Conservation (phyloP, 2,888 invertebrate genomes). For the Anoplius nigerrimus region DNA sequence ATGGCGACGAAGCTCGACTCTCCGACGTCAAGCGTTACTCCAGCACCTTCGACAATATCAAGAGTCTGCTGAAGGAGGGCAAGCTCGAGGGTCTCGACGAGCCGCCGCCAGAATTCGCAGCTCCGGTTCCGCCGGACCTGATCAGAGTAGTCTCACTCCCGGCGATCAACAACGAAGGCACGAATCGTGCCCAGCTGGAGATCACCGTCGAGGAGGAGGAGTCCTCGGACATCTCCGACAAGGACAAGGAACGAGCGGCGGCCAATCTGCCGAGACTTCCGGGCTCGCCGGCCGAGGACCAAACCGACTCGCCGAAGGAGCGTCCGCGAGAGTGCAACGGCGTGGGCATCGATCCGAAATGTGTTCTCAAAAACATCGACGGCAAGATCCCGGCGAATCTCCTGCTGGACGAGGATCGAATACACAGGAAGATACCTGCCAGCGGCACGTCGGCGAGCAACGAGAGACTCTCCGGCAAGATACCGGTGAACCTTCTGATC, state of each 20-base stretch:
- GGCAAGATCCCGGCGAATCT: conserved; percentile 40
- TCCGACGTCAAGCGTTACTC: conserved; percentile 83
- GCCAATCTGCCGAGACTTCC: conserved; percentile 33
- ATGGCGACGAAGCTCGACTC: conserved; percentile 77
- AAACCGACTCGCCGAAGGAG: conserved; percentile 11
- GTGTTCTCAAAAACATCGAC: conserved; percentile 61
- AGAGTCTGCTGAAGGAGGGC: conserved; percentile 84
- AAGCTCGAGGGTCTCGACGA: conserved; percentile 76
- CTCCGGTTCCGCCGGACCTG: conserved; percentile 77
- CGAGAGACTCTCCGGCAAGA: conserved; percentile 56
- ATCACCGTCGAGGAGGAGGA: conserved; percentile 65
- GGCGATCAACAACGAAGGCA: conserved; percentile 78
- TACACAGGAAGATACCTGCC: conserved; percentile 12
- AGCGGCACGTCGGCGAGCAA: conserved; percentile 24
- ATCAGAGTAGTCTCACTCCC: conserved; percentile 84
- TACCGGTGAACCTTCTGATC: conserved; percentile 70
- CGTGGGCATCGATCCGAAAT: conserved; percentile 35
- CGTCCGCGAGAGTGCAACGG: conserved; percentile 62
- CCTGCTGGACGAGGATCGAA: conserved; percentile 36
- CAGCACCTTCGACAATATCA: conserved; percentile 86
- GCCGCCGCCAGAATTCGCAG: conserved; percentile 79
- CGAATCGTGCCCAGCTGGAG: conserved; percentile 76
- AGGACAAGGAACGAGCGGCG: conserved; percentile 45
- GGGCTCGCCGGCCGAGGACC: conserved; percentile 20
- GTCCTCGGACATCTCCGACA: conserved; percentile 56